phyloP scores from a whole-genome alignment of 2,113 vertebrate genomes.

The Parus major region DNA sequence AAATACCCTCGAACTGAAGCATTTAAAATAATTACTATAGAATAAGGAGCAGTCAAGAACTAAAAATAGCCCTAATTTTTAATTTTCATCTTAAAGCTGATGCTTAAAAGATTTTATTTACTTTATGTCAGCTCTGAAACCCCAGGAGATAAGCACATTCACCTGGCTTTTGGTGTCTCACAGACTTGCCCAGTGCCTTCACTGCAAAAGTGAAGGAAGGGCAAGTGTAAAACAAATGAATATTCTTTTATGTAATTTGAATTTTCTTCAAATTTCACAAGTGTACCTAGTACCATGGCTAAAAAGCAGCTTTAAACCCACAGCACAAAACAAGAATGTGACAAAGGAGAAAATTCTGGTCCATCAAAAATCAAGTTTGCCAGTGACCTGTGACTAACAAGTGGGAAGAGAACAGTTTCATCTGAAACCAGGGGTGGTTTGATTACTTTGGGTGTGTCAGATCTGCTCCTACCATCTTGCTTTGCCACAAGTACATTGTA shows the following conservation, averaged over 20 bases:
- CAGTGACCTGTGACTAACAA: not conserved
- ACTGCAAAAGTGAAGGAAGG: not conserved
- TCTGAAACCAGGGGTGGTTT: not conserved
- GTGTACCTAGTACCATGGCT: not conserved
- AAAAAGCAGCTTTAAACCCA: not conserved
- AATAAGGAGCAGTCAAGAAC: not conserved
- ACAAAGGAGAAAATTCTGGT: not conserved
- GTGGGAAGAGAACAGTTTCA: not conserved
- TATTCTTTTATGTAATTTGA: not conserved
- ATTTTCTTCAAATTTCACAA: not conserved
- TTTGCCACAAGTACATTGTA: not conserved
- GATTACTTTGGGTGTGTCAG: slow-evolving; percentile 11
- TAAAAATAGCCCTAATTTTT: not conserved
- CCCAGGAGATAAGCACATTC: not conserved
- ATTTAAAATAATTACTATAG: not conserved
- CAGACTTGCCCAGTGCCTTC: not conserved
- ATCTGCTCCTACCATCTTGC: not conserved
- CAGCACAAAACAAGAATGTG: not conserved
- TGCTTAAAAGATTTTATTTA: not conserved
- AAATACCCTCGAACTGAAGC: not conserved
- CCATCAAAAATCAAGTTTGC: not conserved
- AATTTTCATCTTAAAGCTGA: not conserved
- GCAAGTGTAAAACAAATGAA: not conserved
- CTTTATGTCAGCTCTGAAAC: not conserved
- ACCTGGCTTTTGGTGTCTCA: not conserved